These are phyloP conservation scores for Orussus abietinus DNA, from an alignment of 1,140 invertebrate species.

Conservation along the genomic window DNA sequence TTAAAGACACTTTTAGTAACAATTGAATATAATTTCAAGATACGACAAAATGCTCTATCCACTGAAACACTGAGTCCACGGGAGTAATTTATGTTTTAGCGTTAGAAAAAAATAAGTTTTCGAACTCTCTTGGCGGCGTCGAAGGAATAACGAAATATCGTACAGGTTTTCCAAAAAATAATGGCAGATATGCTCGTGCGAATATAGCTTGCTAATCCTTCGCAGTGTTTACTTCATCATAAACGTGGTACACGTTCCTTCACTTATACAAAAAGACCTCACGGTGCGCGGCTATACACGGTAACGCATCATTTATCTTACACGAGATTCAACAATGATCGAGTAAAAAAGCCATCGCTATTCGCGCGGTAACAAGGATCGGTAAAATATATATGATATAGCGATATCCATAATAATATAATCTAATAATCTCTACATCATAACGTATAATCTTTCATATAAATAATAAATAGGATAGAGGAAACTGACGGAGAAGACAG, in stretches of 20 bases:
- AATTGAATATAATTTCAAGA: no score
- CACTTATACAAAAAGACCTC: slow-evolving; percentile 43
- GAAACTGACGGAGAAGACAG: slow-evolving; percentile 13
- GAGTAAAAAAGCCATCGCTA: slow-evolving; percentile 48
- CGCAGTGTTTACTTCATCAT: slow-evolving; percentile 36
- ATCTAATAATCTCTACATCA: slow-evolving; percentile 40
- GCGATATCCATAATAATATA: slow-evolving; percentile 38
- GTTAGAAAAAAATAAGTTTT: no score
- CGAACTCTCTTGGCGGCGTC: no score
- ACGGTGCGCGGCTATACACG: slow-evolving; percentile 42
- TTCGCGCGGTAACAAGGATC: slow-evolving; percentile 46
- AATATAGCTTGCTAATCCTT: slow-evolving; percentile 40
- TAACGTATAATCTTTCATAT: slow-evolving; percentile 36
- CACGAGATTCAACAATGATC: slow-evolving; percentile 52
- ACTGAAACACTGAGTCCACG: no score
- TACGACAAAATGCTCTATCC: no score
- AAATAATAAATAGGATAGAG: slow-evolving; percentile 38
- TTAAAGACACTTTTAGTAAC: no score
- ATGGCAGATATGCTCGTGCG: slow-evolving; percentile 26
- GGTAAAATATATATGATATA: slow-evolving; percentile 46
- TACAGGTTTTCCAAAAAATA: no score
- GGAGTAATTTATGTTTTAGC: no score
- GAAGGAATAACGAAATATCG: no score
- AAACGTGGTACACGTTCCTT: slow-evolving; percentile 36
- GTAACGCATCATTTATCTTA: slow-evolving; percentile 45